phyloP scores from a whole-genome alignment of 2,113 vertebrate species.

The Chaetops frenatus region DNA sequence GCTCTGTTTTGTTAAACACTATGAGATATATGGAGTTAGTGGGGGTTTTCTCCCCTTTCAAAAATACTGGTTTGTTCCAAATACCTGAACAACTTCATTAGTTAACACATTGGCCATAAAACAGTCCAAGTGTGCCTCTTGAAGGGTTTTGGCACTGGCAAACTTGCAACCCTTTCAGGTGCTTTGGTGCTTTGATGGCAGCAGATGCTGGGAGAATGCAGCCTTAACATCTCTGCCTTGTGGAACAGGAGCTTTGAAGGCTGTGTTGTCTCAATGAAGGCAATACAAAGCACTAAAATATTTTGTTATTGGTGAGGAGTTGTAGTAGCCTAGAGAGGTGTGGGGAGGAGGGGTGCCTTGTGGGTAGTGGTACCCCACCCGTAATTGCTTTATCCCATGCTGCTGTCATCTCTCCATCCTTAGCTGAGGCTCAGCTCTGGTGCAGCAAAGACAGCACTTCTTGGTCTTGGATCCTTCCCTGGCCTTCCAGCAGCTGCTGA shows the following conservation, averaged over 20 bases:
- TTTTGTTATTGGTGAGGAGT: not conserved
- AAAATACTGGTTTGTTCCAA: not conserved
- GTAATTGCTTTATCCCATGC: not conserved
- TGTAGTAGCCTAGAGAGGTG: not conserved
- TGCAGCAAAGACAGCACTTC: not conserved
- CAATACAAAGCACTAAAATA: not conserved
- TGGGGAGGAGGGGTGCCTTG: not conserved
- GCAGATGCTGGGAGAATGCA: not conserved
- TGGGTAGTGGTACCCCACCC: not conserved
- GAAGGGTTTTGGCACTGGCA: not conserved
- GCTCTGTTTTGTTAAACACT: slow-evolving; percentile 31
- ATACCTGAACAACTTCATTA: not conserved
- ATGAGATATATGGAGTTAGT: not conserved
- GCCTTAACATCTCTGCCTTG: not conserved
- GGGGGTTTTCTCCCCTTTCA: not conserved
- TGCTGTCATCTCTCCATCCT: not conserved
- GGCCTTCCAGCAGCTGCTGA: not conserved
- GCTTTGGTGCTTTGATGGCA: not conserved
- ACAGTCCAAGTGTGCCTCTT: not conserved
- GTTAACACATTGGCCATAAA: not conserved
- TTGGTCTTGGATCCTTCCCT: not conserved
- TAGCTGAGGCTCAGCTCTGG: not conserved
- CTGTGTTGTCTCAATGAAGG: not conserved
- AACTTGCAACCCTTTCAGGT: not conserved
- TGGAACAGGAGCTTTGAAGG: not conserved